Evolutionary conservation across 2,113 vertebrate genomes (phyloP), one percentile per base, ranked within the genome.

Genomic region (Picathartes gymnocephalus): DNA sequence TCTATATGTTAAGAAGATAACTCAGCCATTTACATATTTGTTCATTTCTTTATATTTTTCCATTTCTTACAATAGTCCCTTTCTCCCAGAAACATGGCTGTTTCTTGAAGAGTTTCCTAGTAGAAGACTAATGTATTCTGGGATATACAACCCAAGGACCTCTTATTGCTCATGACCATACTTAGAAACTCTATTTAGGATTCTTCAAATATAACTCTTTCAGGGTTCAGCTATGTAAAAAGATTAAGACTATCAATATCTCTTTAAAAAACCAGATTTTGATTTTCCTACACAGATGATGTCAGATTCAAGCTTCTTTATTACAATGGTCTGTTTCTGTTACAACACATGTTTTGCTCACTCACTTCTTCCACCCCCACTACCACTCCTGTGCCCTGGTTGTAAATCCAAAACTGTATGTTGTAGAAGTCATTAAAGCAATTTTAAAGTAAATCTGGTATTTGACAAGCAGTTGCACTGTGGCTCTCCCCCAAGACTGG

Each of bases 361-460:
- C 21, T 12, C 17, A 19, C 8, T 20, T 6, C 14, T 25, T 24
- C 7, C 5, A 7, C 10, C 11, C 7, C 6, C 27, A 15, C 35
- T 11, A 25, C 6, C 24, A 61, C 18, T 30, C n/a, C 15, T 3
- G 6, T 62, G 9, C 7, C 30, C 25, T 9, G 2, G 11, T 33
- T 69, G 13, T 74, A 95, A 88, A 66, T 74, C 8, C 44, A 91
- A 70, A 81, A 64, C 40, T 40, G 2, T 23, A 28, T 27, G 2
- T 64, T 0, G 0, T 27, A 81, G 48, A 87, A 91, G 37, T 89
- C 53, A 91, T 91, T 93, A 89, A 76, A 92, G 27, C n/a, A 89
- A 95, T 97, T 87, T 79, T 79, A 68, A 89, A 92, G 39, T 61
- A 81, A 82, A 85, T 54, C 65, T 86, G 28, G 37, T 96, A 82